Percentiles rank a stretch among this genome's conserved stretches.
Conservation (phyloP, 2,888 invertebrate genomes). For the Pinctada fucata region DNA sequence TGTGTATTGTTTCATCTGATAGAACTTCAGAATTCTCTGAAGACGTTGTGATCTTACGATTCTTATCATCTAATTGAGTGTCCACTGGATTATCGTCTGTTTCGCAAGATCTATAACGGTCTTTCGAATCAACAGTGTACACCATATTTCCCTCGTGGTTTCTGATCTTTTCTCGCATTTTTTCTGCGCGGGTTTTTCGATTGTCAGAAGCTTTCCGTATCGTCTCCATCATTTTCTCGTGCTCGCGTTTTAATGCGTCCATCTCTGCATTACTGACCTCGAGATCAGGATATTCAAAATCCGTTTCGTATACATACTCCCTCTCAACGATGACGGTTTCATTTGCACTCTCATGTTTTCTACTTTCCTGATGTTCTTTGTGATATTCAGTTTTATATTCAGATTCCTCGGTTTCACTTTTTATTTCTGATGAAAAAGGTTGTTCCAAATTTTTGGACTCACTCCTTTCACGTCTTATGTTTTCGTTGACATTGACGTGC, state of each 20-base stretch:
- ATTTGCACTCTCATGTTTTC: constrained; percentile 13
- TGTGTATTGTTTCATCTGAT: neutral
- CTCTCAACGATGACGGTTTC: constrained; percentile 37
- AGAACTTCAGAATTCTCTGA: neutral
- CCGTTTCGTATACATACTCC: constrained; percentile 31
- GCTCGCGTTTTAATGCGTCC: constrained; percentile 63
- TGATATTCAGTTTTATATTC: neutral
- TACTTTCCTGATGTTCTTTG: constrained; percentile 16
- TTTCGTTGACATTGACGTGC: constrained; percentile 32
- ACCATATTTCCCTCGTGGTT: neutral
- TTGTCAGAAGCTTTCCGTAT: constrained; percentile 53
- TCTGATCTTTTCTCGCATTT: constrained; percentile 31
- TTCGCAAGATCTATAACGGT: constrained; percentile 23
- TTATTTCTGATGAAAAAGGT: too few species aligned
- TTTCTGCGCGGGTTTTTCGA: constrained; percentile 47
- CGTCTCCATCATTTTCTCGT: constrained; percentile 65
- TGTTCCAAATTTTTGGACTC: neutral
- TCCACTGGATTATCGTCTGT: constrained; percentile 15
- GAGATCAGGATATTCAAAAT: constrained; percentile 33
- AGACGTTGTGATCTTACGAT: neutral
- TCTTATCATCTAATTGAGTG: neutral
- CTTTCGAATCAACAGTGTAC: neutral
- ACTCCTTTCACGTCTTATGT: neutral
- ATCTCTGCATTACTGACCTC: constrained; percentile 56
- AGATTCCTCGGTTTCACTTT: neutral